Evolutionary conservation across 2,888 invertebrate species (phyloP).

Genomic region (Slavum lentiscoides): DNA sequence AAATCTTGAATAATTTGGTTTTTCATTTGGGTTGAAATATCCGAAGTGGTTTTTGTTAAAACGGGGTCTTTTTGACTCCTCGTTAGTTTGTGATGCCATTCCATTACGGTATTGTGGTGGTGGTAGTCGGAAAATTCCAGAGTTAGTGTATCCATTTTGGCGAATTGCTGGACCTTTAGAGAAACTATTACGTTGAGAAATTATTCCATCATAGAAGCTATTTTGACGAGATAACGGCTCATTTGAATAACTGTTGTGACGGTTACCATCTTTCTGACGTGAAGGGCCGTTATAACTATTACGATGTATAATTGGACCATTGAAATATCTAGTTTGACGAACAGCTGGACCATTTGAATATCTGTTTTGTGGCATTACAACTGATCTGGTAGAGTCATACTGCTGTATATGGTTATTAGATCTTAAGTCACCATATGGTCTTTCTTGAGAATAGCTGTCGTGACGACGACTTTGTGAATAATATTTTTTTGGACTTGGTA

Average conservation of each 20-base stretch:
- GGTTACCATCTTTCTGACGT: constrained; percentile 13
- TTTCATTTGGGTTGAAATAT: constrained; percentile 37
- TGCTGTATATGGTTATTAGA: constrained; percentile 13
- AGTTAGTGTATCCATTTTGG: constrained; percentile 35
- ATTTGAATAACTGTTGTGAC: constrained; percentile 45
- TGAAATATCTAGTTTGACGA: constrained; percentile 45
- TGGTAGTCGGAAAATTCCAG: constrained; percentile 41
- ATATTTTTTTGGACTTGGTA: constrained; percentile 29
- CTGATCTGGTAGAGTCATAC: constrained; percentile 22
- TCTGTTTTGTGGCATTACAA: constrained; percentile 21
- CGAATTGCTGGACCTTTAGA: constrained; percentile 23
- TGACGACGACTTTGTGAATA: constrained; percentile 32
- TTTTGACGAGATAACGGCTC: constrained; percentile 20
- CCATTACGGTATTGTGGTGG: constrained; percentile 33
- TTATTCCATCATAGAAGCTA: constrained; percentile 11
- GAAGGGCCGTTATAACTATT: constrained; percentile 21
- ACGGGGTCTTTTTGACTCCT: constrained; percentile 12
- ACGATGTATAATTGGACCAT: constrained; percentile 10
- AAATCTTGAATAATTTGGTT: constrained; percentile 37
- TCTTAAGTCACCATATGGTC: background rate
- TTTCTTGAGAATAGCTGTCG: constrained; percentile 38
- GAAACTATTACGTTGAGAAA: constrained; percentile 33
- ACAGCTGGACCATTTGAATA: constrained; percentile 30
- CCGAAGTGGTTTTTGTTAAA: constrained; percentile 27
- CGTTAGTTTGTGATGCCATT: constrained; percentile 20